Percentiles rank a stretch among this genome's conserved stretches.
These are phyloP conservation scores for Heptranchias perlo DNA, from an alignment of 2,113 vertebrate genomes.

Conservation along the genomic window DNA sequence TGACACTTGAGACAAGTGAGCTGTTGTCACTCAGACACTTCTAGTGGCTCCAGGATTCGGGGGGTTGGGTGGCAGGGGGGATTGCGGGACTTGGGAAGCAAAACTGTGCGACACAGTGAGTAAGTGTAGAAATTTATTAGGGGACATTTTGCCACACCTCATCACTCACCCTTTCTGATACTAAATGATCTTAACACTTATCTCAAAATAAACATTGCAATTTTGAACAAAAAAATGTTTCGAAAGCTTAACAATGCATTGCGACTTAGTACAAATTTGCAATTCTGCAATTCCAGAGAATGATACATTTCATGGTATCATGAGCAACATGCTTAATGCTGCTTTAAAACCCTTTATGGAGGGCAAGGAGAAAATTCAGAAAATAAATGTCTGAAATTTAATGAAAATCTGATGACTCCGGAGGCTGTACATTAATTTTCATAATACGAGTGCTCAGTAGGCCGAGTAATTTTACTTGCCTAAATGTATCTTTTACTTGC, in stretches of 20 bases:
- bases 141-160: background rate
- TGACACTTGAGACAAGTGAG: background rate
- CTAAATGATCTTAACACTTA: background rate
- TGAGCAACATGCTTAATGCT: constrained; percentile 2
- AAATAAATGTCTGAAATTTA: constrained; percentile 31
- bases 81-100: background rate
- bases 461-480: constrained; percentile 24
- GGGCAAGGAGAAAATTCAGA: background rate
- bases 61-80: background rate
- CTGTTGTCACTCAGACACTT: background rate
- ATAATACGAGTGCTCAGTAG: constrained; percentile 9
- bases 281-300: background rate
- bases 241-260: background rate
- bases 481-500: constrained; percentile 12
- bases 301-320: constrained; percentile 17
- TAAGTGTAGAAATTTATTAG: background rate
- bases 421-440: constrained; percentile 22
- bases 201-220: background rate
- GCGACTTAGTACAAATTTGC: background rate
- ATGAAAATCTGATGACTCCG: constrained; percentile 19
- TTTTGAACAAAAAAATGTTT: background rate
- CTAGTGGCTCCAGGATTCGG: background rate
- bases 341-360: constrained; percentile 9
- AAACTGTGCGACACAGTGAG: background rate
- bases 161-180: background rate